Conservation (phyloP, 1,140 invertebrate species). For the Orchestia grillus region DNA sequence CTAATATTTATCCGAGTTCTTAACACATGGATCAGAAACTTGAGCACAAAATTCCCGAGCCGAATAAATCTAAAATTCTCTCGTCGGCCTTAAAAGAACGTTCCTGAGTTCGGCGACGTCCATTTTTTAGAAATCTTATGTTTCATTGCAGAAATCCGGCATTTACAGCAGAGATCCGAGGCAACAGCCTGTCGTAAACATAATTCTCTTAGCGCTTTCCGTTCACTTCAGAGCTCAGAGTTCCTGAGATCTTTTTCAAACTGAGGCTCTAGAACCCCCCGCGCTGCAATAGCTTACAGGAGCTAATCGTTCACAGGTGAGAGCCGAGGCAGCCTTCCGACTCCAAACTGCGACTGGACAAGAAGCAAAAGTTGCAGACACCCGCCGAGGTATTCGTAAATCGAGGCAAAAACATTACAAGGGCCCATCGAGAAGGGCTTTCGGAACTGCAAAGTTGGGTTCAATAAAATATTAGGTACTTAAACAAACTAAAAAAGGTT, state of each 20-base stretch:
- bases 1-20: background rate
- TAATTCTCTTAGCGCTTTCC: background rate
- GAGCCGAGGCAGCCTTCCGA: background rate
- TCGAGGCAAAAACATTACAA: background rate
- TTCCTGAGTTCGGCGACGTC: background rate
- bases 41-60: background rate
- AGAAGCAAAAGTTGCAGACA: background rate
- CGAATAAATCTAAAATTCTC: background rate
- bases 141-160: too few species aligned
- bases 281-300: background rate
- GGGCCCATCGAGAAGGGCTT: background rate
- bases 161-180: background rate
- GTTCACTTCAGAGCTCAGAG: background rate
- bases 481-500: background rate
- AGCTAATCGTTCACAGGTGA: too few species aligned
- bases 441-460: background rate
- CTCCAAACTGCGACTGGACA: background rate
- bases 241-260: background rate
- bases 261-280: background rate
- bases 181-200: background rate
- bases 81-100: background rate
- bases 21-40: background rate
- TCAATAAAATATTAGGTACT: background rate
- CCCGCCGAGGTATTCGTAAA: background rate
- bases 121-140: too few species aligned